Conservation (phyloP, 2,113 vertebrate genomes). For the Microcebus tavaratra region DNA sequence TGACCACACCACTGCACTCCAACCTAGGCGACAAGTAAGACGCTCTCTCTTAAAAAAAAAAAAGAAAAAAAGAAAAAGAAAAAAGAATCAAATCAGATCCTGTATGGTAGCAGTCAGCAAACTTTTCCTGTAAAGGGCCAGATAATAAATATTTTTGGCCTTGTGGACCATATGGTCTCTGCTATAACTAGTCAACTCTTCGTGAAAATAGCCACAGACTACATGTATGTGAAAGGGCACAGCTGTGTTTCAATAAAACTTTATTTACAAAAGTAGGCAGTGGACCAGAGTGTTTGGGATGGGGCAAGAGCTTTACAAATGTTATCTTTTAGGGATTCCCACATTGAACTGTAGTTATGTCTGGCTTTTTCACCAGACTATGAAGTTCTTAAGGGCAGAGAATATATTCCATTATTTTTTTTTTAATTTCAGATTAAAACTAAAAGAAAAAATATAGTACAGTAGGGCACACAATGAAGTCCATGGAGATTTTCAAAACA, state of each 20-base stretch:
- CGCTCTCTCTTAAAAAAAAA: too few relatives aligned
- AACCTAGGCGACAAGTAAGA: too few relatives aligned
- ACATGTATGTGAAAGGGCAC: not conserved
- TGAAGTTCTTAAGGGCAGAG: not conserved
- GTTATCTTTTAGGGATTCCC: not conserved
- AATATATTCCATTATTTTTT: not conserved
- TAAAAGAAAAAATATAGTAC: not conserved
- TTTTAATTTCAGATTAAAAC: not conserved
- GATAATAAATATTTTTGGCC: not conserved
- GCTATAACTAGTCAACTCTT: not conserved
- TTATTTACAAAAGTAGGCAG: conserved; percentile 44
- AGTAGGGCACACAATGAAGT: not conserved
- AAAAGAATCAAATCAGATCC: not conserved
- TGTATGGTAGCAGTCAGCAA: not conserved
- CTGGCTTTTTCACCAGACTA: not conserved
- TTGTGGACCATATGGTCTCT: not conserved
- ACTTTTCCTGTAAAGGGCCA: not conserved
- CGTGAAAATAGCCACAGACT: not conserved
- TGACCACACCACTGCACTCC: too few relatives aligned
- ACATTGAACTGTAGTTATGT: not conserved
- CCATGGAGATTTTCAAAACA: not conserved
- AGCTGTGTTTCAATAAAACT: conserved; percentile 31
- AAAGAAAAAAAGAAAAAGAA: not conserved
- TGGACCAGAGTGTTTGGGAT: not conserved
- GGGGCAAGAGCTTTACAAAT: not conserved